Evolutionary conservation across 2,797 vertebrate species (phyloP), one percentile per base, ranked within the genome.

Genomic region (Anabacerthia variegaticeps): DNA sequence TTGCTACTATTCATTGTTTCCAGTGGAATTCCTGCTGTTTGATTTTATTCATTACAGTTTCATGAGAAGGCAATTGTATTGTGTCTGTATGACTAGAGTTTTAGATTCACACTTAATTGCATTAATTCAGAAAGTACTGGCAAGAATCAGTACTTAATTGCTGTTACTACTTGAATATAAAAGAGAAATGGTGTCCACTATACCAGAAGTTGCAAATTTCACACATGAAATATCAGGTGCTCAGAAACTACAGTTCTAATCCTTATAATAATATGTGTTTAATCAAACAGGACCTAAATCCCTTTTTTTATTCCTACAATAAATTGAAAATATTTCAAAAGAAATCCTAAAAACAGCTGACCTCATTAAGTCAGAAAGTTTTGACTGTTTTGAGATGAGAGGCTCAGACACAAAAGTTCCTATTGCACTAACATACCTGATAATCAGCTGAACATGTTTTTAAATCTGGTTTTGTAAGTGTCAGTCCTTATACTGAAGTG

Each of bases 41-140:
- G 78, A 97, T 97, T 95, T 94, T 96, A 95, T 91, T 97, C 95
- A 96, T 97, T 97, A 97, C 55, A 55, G 68, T 96, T 97, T 96
- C 93, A 86, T 95, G 91, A 93, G 78, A 88, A 72, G 75, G 92
- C 81, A 92, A 80, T 97, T 90, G 43, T 89, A 81, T 89, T 90
- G 61, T 75, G 69, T 89, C 88, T 95, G 8, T 94, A 59, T 96
- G 92, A 94, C 85, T 94, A 58, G 81, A 91, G 94, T 96, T 96
- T 96, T 87, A 96, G 95, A 80, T 59, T 96, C 36, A 11, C 20
- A 49, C 34, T 94, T 97, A 93, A 97, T 97, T 98, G 85, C 82
- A 85, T 93, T 97, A 93, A 94, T 89, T 85, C 37, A 30, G 58
- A 92, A 73, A 91, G 59, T 67, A 75, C 80, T 91, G 89, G 67